A percentile compares a stretch with the other conserved stretches of the same genome.
Conservation (phyloP, 2,113 vertebrate species). For the Oreochromis niloticus region DNA sequence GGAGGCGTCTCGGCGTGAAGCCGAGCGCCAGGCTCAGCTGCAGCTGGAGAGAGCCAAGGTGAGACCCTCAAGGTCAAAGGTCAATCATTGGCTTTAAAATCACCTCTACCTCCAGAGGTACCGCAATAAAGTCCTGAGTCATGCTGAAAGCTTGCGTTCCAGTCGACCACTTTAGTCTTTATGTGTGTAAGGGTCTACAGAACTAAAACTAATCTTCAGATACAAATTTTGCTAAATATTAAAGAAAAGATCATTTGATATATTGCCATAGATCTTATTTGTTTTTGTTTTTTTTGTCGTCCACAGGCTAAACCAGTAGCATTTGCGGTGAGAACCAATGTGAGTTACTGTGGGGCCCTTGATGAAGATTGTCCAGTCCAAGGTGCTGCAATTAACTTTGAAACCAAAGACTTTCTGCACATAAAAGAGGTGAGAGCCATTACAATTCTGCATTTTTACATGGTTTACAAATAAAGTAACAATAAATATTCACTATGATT, state of each 20-base stretch:
- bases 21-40: constrained; percentile 91
- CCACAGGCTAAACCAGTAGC: constrained; percentile 89
- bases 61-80: neutral
- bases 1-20: constrained; percentile 92
- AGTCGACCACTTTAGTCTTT: neutral
- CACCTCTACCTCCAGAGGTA: neutral
- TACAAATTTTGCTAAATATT: neutral
- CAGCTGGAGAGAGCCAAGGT: constrained; percentile 97
- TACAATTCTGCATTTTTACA: neutral
- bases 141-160: neutral
- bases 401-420: constrained; percentile 96
- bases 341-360: constrained; percentile 88
- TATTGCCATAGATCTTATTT: neutral
- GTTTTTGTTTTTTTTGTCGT: accelerated
- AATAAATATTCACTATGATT: neutral
- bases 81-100: neutral
- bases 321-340: constrained; percentile 92
- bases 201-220: neutral
- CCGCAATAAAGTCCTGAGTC: neutral
- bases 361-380: constrained; percentile 89
- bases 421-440: constrained; percentile 86
- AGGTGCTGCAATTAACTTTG: constrained; percentile 92
- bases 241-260: neutral
- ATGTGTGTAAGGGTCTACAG: neutral
- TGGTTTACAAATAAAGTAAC: neutral